Percentiles rank a stretch among this genome's conserved stretches.
These are phyloP conservation scores for Melolontha melolontha DNA, from an alignment of 2,888 invertebrate genomes.

Conservation along the genomic window DNA sequence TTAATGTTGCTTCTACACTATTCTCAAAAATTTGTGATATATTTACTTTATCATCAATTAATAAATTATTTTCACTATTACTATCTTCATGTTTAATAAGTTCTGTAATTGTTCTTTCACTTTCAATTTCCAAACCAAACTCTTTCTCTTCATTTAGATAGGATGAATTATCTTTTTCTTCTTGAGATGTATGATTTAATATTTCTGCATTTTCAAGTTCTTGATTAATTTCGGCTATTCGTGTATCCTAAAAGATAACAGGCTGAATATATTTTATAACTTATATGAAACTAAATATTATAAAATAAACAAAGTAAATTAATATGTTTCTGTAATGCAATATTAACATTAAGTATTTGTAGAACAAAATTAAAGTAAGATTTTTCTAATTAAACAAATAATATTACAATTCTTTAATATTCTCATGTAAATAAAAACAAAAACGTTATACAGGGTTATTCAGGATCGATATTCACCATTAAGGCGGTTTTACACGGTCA, in stretches of 20 bases:
- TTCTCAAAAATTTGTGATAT: slow-evolving; percentile 9
- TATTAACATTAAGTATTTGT: too few species aligned
- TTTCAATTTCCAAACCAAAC: slow-evolving; percentile 27
- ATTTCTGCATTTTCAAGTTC: slow-evolving; percentile 20
- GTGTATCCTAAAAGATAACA: slow-evolving; percentile 11
- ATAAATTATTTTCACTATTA: slow-evolving; percentile 49
- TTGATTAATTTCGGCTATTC: slow-evolving; percentile 23
- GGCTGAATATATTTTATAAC: neutral
- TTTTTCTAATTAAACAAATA: too few species aligned
- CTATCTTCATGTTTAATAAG: slow-evolving; percentile 47
- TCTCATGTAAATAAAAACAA: too few species aligned
- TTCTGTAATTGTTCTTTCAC: slow-evolving; percentile 22
- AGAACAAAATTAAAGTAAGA: too few species aligned
- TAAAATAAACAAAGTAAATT: neutral
- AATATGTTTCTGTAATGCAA: neutral
- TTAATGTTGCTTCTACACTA: slow-evolving; percentile 12
- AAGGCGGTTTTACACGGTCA: too few species aligned
- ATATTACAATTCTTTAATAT: too few species aligned
- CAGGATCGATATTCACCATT: too few species aligned
- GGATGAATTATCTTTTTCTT: slow-evolving; percentile 10
- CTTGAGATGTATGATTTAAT: slow-evolving; percentile 16
- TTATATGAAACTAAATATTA: too few species aligned
- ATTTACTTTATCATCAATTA: slow-evolving; percentile 49
- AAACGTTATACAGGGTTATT: too few species aligned
- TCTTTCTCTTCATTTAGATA: slow-evolving; percentile 23